phyloP scores from a whole-genome alignment of 2,797 vertebrate species.

The Limosa lapponica region DNA sequence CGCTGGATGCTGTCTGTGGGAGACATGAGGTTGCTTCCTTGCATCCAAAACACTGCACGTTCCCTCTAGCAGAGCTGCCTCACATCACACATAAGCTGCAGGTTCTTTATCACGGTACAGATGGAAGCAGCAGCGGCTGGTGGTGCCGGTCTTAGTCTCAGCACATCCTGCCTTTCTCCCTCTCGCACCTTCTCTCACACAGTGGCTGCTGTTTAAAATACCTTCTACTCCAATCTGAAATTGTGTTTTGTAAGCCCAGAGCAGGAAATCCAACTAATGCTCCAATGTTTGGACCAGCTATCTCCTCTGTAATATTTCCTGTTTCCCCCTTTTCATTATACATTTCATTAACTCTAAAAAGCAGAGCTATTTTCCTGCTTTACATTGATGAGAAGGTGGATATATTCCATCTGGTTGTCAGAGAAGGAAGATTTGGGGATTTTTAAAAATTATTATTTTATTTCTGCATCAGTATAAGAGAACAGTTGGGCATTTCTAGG shows the following conservation, averaged over 20 bases:
- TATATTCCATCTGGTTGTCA: neutral
- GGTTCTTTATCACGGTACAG: neutral
- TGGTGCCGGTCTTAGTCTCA: fast-evolving
- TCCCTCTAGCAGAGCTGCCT: neutral
- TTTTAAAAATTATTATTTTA: neutral
- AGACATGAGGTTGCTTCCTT: neutral
- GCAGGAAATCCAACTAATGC: neutral
- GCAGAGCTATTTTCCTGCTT: neutral
- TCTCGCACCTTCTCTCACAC: neutral
- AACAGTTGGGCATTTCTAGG: neutral
- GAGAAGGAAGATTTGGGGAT: neutral
- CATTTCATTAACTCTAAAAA: neutral
- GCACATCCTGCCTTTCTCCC: neutral
- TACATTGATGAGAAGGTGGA: neutral
- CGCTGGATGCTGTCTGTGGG: neutral
- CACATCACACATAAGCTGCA: fast-evolving
- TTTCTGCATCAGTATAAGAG: neutral
- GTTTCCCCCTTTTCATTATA: neutral
- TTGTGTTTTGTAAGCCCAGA: neutral
- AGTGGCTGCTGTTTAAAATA: neutral
- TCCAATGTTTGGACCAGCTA: neutral
- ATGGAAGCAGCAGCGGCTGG: neutral
- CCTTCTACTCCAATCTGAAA: neutral
- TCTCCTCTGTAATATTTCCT: neutral
- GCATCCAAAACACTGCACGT: neutral